Base-by-base conservation (phyloP, 2,888 invertebrate genomes). In the Anthophora plumipes region DNA sequence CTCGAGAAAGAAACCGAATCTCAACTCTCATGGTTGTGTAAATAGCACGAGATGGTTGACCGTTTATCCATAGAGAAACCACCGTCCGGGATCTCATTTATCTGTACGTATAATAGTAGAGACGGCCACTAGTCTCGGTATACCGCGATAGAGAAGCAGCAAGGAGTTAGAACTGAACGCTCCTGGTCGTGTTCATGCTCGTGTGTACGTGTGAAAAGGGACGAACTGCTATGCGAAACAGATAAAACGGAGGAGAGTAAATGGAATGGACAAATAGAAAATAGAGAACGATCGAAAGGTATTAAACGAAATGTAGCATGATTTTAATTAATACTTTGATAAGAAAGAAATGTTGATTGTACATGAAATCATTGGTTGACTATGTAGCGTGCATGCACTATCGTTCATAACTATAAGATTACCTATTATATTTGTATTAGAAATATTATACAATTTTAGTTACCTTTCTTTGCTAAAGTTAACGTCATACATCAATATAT, bases 1-100 rank as follows among this genome's bases (percentile, higher is more conserved):
- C 68, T 57, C 55, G 76, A 77, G 78, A 83, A 85, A 85, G 80
- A 77, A 80, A 80, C 85, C 77, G 69, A 80, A 85, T 83, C 80
- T 85, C 80, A 59, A 64, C 52, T 50, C 68, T 74, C 50, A 63
- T 64, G 64, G 66, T 72, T 69, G 77, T 77, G 83, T 82, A 85
- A 85, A 83, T 85, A 85, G 77, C 79, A 67, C 66, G 80, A 67
- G 79, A 83, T 77, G 77, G 79, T 79, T 77, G 71, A 55, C 72
- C 78, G 67, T 50, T 75, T 59, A 50, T 77, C 73, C 69, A 55
- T 68, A 72, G 76, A 72, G 82, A 70, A 80, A 75, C 80, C 75
- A 69, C 77, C 71, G 57, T 22, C 48, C 50, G 50, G 70, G 77
- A 80, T 80, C 73, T 83, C 80, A 73, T 83, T 84, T 84, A 80